These are phyloP conservation scores for Drosophila greeni DNA, from an alignment of 2,888 invertebrate genomes.

Conservation along the genomic window DNA sequence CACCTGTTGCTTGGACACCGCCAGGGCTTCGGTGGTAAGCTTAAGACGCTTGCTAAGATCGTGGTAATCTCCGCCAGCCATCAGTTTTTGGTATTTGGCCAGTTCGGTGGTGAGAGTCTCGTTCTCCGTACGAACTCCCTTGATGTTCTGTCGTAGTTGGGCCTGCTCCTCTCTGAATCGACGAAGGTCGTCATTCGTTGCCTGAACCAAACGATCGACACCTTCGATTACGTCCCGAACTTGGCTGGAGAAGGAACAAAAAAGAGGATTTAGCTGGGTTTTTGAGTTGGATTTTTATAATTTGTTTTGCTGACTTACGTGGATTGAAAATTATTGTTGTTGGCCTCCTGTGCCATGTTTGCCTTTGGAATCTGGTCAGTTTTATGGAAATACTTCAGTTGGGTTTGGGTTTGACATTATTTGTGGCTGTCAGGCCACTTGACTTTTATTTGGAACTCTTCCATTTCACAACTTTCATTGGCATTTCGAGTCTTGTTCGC, in stretches of 20 bases:
- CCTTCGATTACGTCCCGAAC: constrained; percentile 54
- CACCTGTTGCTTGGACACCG: constrained; percentile 78
- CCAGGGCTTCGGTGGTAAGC: constrained; percentile 73
- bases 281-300: background rate
- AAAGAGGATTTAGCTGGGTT: background rate
- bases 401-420: background rate
- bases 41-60: constrained; percentile 56
- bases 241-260: constrained; percentile 21
- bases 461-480: background rate
- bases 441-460: too few relatives aligned
- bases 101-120: constrained; percentile 63
- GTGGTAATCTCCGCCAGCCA: constrained; percentile 30
- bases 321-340: constrained; percentile 23
- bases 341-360: constrained; percentile 55
- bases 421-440: background rate
- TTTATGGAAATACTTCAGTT: background rate
- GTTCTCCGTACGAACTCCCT: constrained; percentile 77
- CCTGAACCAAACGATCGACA: constrained; percentile 68
- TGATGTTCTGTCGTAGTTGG: constrained; percentile 71
- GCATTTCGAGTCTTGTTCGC: too few relatives aligned
- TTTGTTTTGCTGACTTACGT: constrained; percentile 27
- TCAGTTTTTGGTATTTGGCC: constrained; percentile 49
- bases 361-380: background rate
- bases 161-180: constrained; percentile 73
- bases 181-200: constrained; percentile 69